Percentiles rank a stretch among this genome's conserved stretches.
phyloP scores from a whole-genome alignment of 2,113 vertebrate genomes.

The Tautogolabrus adspersus region DNA sequence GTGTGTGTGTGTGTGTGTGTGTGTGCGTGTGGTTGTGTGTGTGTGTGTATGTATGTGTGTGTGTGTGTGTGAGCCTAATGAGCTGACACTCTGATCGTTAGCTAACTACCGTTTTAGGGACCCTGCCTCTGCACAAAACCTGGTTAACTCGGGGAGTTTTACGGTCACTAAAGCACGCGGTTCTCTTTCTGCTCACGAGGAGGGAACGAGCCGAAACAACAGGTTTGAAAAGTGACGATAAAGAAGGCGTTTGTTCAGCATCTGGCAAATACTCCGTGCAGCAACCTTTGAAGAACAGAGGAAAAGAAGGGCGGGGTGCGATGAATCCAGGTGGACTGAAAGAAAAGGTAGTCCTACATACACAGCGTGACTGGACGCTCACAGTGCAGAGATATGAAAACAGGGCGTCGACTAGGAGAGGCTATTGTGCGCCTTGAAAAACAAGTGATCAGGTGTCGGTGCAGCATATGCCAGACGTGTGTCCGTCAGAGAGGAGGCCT shows the following conservation, averaged over 20 bases:
- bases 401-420: slow-evolving; percentile 51
- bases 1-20: slow-evolving; percentile 12
- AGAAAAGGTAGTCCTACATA: too few relatives aligned
- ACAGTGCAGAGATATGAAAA: slow-evolving; percentile 43
- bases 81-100: slow-evolving; percentile 4
- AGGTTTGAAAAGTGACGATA: background rate
- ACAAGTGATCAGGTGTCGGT: slow-evolving; percentile 82
- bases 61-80: slow-evolving; percentile 12
- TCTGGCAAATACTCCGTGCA: slow-evolving; percentile 36
- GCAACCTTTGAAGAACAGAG: background rate
- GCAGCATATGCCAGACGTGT: slow-evolving; percentile 81
- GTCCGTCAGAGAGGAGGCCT: slow-evolving; percentile 53
- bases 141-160: slow-evolving; percentile 32
- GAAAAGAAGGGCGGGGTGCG: slow-evolving; percentile 12
- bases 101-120: slow-evolving; percentile 31
- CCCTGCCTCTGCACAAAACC: background rate
- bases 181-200: background rate
- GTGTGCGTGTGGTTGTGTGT: too few relatives aligned
- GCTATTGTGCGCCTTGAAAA: slow-evolving; percentile 69
- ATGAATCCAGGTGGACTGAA: background rate
- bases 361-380: background rate
- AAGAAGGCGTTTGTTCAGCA: slow-evolving; percentile 17
- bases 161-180: background rate
- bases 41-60: too few relatives aligned
- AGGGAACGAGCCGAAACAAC: background rate